These are phyloP conservation scores for Diadema setosum DNA, from an alignment of 35 echinoderm and acorn worm genomes.

Conservation along the genomic window DNA sequence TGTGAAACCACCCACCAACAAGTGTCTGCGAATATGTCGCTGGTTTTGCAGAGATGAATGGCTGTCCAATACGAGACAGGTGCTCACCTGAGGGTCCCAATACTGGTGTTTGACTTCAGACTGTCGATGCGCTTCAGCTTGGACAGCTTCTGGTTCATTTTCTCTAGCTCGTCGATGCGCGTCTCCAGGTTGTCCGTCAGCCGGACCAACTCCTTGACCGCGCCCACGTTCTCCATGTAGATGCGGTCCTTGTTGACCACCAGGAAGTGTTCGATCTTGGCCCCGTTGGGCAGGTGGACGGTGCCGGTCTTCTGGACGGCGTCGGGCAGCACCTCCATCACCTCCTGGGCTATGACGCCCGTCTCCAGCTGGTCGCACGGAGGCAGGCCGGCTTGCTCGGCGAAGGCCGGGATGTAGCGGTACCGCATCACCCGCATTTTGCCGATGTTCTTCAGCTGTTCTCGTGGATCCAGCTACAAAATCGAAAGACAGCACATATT, in stretches of 20 bases:
- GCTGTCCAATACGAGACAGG: no score
- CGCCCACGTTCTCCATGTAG: conserved; percentile 97
- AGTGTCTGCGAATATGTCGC: no score
- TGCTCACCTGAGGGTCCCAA: conserved; percentile 65
- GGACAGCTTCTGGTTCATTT: conserved; percentile 72
- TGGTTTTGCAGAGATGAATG: no score
- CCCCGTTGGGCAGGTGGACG: conserved; percentile 49
- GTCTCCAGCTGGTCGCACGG: conserved; percentile 81
- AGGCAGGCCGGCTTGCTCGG: conserved; percentile 60
- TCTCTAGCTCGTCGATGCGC: conserved; percentile 90
- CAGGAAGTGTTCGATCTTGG: conserved; percentile 87
- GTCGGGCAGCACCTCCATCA: conserved; percentile 76
- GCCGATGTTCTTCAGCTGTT: conserved; percentile 67
- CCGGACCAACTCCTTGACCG: conserved; percentile 88
- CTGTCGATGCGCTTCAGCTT: conserved; percentile 89
- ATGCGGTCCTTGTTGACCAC: conserved; percentile 93
- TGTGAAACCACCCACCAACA: no score
- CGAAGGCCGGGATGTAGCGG: conserved; percentile 83
- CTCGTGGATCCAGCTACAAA: conserved; percentile 76
- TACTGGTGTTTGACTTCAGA: conserved; percentile 80
- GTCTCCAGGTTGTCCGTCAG: conserved; percentile 93
- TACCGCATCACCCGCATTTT: conserved; percentile 78
- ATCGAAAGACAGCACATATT: no score
- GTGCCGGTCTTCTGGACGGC: conserved; percentile 71
- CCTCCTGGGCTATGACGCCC: conserved; percentile 86